These are phyloP conservation scores for Mustelus asterias DNA, from an alignment of 2,113 vertebrate species.

Conservation along the genomic window DNA sequence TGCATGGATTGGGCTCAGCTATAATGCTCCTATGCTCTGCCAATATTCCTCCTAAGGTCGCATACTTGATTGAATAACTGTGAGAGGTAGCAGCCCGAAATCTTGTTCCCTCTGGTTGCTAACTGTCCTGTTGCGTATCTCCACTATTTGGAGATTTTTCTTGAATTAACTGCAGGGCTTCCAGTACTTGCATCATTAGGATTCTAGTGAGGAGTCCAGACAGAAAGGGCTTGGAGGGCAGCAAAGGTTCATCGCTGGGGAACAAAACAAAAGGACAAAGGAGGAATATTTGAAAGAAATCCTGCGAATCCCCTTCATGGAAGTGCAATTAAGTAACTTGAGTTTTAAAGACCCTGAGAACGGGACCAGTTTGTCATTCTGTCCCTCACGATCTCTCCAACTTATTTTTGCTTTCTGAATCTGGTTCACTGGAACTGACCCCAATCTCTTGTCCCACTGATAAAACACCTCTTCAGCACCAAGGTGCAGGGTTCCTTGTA, in stretches of 20 bases:
- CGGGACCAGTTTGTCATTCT: neutral
- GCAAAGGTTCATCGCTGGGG: neutral
- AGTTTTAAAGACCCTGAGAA: neutral
- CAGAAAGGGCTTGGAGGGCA: no score
- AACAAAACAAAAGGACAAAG: neutral
- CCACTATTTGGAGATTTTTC: neutral
- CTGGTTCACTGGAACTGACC: neutral
- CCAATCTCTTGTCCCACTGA: neutral
- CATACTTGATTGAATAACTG: neutral
- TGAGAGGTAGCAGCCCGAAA: neutral
- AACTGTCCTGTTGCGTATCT: neutral
- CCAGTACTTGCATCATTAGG: neutral
- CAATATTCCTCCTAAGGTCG: no score
- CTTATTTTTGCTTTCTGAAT: neutral
- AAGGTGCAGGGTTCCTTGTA: neutral
- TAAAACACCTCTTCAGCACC: neutral
- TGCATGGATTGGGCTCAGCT: neutral
- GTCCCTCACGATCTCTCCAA: neutral
- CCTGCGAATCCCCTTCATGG: neutral
- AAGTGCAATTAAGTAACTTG: neutral
- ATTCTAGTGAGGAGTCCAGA: neutral
- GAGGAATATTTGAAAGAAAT: neutral
- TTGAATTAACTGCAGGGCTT: neutral
- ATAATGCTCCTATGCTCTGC: neutral
- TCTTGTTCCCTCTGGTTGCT: neutral